Conservation (phyloP, 2,113 vertebrate species). For the Myrmecophaga tridactyla region DNA sequence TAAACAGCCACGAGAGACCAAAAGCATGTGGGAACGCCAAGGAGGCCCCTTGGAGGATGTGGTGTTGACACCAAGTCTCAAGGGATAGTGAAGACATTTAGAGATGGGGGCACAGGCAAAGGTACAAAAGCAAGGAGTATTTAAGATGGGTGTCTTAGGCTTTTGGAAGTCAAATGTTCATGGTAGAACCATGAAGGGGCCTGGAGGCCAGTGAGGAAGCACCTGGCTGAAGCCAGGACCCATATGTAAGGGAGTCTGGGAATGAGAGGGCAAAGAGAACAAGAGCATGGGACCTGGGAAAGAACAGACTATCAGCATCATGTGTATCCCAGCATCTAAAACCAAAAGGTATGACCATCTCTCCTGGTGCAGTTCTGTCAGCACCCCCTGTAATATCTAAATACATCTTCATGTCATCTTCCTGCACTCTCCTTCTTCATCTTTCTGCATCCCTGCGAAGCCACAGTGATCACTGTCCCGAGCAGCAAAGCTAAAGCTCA, state of each 20-base stretch:
- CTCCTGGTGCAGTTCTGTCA: rapidly evolving
- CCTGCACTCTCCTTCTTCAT: neutral
- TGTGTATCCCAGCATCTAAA: rapidly evolving
- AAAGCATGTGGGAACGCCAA: neutral
- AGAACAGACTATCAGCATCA: rapidly evolving
- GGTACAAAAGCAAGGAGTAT: rapidly evolving
- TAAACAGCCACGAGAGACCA: neutral
- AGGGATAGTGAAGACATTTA: too few relatives aligned
- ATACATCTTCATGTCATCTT: rapidly evolving
- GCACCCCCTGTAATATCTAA: rapidly evolving
- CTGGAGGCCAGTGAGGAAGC: neutral
- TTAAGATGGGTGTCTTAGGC: neutral
- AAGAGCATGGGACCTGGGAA: neutral
- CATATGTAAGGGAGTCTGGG: neutral
- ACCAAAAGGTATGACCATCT: rapidly evolving
- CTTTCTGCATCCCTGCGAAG: neutral
- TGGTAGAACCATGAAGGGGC: too few relatives aligned
- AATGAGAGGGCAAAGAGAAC: neutral
- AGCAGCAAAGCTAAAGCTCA: neutral
- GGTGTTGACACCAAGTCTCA: rapidly evolving
- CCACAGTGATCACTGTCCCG: neutral
- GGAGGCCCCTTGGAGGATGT: neutral
- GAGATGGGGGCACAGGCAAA: neutral
- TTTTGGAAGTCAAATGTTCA: neutral
- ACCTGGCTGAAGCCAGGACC: neutral